Conservation (phyloP, 2,113 vertebrate genomes). For the Halichoeres trimaculatus region DNA sequence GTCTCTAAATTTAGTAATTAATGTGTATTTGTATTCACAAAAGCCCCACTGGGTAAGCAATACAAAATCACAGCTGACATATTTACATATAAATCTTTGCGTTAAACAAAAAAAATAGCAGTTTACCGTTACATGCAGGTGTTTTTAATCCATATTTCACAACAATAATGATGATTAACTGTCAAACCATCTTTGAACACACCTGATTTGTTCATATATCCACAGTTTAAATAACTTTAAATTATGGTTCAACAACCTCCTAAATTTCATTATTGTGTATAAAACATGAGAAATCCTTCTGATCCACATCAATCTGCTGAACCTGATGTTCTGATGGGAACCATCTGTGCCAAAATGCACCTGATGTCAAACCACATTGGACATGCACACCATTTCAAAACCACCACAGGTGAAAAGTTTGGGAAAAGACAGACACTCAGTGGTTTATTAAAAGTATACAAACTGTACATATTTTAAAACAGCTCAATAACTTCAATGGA, state of each 20-base stretch:
- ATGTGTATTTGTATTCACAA: too few species aligned
- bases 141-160: not conserved
- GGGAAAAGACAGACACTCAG: conserved; percentile 1
- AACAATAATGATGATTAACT: too few species aligned
- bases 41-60: conserved; percentile 8
- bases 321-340: too few species aligned
- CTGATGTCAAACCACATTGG: not conserved
- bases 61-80: conserved; percentile 25
- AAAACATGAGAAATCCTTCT: not conserved
- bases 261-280: not conserved
- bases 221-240: conserved; percentile 19
- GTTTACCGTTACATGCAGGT: not conserved
- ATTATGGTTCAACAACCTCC: conserved; percentile 4
- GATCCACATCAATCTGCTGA: not conserved
- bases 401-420: conserved; percentile 7
- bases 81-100: conserved; percentile 30
- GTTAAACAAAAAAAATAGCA: conserved; percentile 9
- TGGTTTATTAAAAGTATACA: conserved; percentile 70
- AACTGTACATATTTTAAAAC: conserved; percentile 82
- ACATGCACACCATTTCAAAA: not conserved
- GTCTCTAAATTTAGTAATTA: too few species aligned
- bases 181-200: conserved; percentile 9
- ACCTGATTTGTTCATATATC: not conserved
- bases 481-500: conserved; percentile 95
- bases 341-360: conserved; percentile 6